Evolutionary conservation across 1,140 invertebrate species (phyloP).

Genomic region (Chrysopa pallens): DNA sequence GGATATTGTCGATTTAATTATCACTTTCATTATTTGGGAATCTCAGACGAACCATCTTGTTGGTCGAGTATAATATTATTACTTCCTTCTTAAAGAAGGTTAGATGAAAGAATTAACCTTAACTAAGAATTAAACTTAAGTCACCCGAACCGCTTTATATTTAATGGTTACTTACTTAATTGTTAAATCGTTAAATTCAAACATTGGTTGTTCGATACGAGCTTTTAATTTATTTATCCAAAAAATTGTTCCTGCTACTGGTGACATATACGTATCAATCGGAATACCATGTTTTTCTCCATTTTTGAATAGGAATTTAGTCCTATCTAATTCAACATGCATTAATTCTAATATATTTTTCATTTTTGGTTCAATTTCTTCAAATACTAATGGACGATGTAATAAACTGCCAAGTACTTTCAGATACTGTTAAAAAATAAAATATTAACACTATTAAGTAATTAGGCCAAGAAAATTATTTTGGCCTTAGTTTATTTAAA

Average conservation of each 20-base stretch:
- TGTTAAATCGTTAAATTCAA: slow-evolving; percentile 29
- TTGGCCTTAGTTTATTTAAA: too few species aligned
- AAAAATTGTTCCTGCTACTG: slow-evolving; percentile 48
- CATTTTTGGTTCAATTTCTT: slow-evolving; percentile 42
- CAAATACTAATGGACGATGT: slow-evolving; percentile 48
- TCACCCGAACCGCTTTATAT: too few species aligned
- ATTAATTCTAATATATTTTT: slow-evolving; percentile 33
- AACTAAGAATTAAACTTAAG: too few species aligned
- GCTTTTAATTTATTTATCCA: slow-evolving; percentile 49
- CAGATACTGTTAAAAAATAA: slow-evolving; percentile 42
- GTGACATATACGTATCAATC: slow-evolving; percentile 50
- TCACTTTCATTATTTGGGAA: too few species aligned
- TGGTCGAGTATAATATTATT: too few species aligned
- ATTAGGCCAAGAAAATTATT: too few species aligned
- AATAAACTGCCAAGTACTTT: slow-evolving; percentile 54
- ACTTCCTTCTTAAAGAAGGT: too few species aligned
- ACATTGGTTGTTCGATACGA: slow-evolving; percentile 39
- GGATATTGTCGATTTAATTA: too few species aligned
- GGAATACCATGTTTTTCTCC: slow-evolving; percentile 27
- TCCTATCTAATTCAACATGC: slow-evolving; percentile 40
- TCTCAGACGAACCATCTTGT: too few species aligned
- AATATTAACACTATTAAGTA: too few species aligned
- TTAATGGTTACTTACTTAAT: too few species aligned
- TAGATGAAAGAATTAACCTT: too few species aligned
- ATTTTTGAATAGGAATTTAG: slow-evolving; percentile 36